phyloP scores from a whole-genome alignment of 1,140 invertebrate genomes.

The Drosophila fuyamai region DNA sequence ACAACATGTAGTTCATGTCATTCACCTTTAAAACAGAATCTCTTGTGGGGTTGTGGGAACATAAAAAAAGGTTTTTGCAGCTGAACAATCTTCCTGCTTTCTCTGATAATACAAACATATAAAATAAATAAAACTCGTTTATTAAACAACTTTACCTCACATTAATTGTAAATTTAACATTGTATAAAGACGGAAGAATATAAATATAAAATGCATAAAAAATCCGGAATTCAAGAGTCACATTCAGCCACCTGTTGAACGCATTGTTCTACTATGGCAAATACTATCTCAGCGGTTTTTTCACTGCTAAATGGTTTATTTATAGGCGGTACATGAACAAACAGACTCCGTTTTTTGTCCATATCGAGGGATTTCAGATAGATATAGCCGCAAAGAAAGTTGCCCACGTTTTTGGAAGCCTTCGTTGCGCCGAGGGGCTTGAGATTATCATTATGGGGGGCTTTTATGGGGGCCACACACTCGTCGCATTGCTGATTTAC shows the following conservation, averaged over 20 bases:
- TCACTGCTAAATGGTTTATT: constrained; percentile 85
- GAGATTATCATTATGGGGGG: background rate
- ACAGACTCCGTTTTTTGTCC: constrained; percentile 85
- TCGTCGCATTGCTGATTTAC: constrained; percentile 60
- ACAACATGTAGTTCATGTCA: background rate
- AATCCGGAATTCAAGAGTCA: constrained; percentile 10
- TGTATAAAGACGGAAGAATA: background rate
- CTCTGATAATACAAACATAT: background rate
- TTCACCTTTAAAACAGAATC: background rate
- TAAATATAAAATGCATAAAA: constrained; percentile 29
- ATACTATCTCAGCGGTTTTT: constrained; percentile 86
- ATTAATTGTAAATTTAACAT: background rate
- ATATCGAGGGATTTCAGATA: constrained; percentile 87
- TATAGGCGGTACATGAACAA: constrained; percentile 88
- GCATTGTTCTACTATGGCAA: constrained; percentile 85
- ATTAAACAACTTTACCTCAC: background rate
- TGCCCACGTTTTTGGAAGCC: constrained; percentile 77
- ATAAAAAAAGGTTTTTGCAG: background rate
- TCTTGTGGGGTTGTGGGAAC: background rate
- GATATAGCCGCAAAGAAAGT: constrained; percentile 88
- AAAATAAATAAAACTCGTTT: background rate
- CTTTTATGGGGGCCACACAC: constrained; percentile 41
- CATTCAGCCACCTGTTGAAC: constrained; percentile 50
- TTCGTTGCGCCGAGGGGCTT: constrained; percentile 13
- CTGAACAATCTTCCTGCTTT: background rate